These are phyloP conservation scores for Calyptomena viridis DNA, from an alignment of 2,113 vertebrate species.

Conservation along the genomic window DNA sequence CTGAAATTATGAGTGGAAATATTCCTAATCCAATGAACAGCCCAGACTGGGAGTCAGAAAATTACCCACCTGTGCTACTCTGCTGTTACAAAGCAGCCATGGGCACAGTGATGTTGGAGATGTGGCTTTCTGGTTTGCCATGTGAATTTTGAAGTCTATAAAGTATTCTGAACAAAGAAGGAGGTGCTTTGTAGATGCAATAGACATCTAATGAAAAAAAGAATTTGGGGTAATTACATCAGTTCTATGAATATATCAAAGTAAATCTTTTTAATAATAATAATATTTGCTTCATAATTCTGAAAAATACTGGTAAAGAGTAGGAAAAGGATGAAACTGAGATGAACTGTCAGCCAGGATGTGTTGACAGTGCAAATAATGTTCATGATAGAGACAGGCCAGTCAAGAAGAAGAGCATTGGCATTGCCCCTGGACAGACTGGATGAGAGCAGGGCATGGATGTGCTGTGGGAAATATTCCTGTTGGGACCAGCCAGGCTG, in stretches of 20 bases:
- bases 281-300: not conserved
- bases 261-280: not conserved
- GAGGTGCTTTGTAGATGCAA: not conserved
- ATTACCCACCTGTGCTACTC: accelerated
- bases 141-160: not conserved
- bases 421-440: not conserved
- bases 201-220: no score
- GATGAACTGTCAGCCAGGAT: not conserved
- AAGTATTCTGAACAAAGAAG: not conserved
- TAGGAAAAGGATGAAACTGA: not conserved
- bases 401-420: not conserved
- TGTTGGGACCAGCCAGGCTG: accelerated
- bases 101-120: not conserved
- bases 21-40: not conserved
- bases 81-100: not conserved
- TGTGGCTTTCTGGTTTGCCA: not conserved
- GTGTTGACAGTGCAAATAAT: not conserved
- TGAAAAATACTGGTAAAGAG: not conserved
- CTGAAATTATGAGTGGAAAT: not conserved
- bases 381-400: accelerated
- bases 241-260: not conserved
- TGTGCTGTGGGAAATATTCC: not conserved
- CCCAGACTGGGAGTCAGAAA: not conserved
- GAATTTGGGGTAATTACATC: not conserved
- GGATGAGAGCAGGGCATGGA: not conserved